Evolutionary conservation across 2,888 invertebrate species (phyloP), one percentile per base, ranked within the genome.

Genomic region (Polietes domitor): DNA sequence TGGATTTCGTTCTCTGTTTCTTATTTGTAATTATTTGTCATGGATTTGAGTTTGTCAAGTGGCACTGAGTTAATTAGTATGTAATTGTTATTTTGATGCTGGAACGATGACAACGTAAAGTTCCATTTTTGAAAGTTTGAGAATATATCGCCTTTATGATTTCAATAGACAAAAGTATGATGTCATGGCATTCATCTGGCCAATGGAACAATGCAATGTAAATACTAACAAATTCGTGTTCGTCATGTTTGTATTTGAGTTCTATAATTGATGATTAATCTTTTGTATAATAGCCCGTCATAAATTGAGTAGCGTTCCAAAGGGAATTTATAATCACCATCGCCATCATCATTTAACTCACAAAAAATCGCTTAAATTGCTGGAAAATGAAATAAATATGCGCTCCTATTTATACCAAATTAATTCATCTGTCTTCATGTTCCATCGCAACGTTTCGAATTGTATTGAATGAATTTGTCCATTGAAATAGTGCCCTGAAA

Each of bases 11-110:
- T 21, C 24, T 68, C 68, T 43, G 15, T 21, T 68, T 68, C 43
- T 43, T 24, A 68, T 75, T 70, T 74, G 55, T 73, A 76, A 76
- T 80, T 78, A 74, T 72, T 77, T 55, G 50, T 65, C 73, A 21
- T 70, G 70, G 61, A 70, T 77, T 77, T n/a, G 28, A 77, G 70
- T 72, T 84, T 82, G 19, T 81, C 73, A 82, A 82, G 72, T 88
- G 88, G 86, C 87, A 87, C 88, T 85, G 86, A 90, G 89, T 89
- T 89, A 89, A 89, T 90, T 89, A 90, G 89, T 89, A 88, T 88
- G 90, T 89, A 90, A 89, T 89, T 90, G 88, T 88, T 89, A 89
- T 88, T 90, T 90, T 89, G 89, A 87, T 88, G 88, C 87, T 85
- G 87, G 88, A 88, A 87, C 88, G 88, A 88, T 89, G 88, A 87